phyloP scores from a whole-genome alignment of 2,888 invertebrate species.

The Pachycephus smyrnensis region DNA sequence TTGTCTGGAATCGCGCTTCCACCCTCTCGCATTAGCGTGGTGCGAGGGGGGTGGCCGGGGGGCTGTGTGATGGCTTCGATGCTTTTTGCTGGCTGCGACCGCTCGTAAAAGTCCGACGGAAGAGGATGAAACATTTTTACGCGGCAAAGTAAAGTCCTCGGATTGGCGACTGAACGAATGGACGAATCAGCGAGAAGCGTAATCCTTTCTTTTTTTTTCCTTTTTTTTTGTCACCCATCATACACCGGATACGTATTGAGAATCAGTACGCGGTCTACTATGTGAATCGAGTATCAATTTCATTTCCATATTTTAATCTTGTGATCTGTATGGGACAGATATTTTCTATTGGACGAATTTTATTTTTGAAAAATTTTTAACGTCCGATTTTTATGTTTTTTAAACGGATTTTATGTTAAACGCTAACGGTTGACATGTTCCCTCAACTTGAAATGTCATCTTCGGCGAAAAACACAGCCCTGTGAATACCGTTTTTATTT shows the following conservation, averaged over 20 bases:
- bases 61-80: background rate
- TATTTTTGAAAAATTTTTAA: background rate
- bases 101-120: conserved; percentile 20
- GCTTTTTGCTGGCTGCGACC: background rate
- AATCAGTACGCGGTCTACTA: background rate
- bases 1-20: conserved; percentile 1
- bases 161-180: background rate
- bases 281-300: background rate
- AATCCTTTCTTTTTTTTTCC: conserved; percentile 21
- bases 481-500: background rate
- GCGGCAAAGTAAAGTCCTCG: conserved; percentile 21
- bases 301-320: background rate
- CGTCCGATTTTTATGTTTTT: background rate
- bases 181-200: conserved; percentile 4
- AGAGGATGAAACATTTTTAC: conserved; percentile 26
- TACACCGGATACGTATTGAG: background rate
- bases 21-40: conserved; percentile 3
- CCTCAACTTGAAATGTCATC: background rate
- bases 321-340: background rate
- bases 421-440: background rate
- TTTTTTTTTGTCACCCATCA: background rate
- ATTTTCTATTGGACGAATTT: background rate
- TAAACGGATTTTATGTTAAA: background rate
- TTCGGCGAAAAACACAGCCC: background rate
- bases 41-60: background rate